Evolutionary conservation across 2,113 vertebrate species (phyloP).

Genomic region (Phyllostomus discolor): DNA sequence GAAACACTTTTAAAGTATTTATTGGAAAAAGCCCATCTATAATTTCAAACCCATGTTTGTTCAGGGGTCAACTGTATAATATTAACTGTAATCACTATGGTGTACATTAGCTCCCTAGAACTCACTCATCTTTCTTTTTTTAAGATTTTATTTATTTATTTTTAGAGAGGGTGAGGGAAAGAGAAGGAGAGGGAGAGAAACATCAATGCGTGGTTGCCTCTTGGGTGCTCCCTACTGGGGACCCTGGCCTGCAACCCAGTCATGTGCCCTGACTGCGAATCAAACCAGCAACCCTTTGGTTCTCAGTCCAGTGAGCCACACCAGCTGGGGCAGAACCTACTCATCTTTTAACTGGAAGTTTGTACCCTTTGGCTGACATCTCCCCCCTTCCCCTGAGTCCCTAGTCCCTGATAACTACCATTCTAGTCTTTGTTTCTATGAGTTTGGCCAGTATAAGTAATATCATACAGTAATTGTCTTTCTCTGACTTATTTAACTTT

Average conservation of each 20-base stretch:
- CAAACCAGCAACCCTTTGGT: no score
- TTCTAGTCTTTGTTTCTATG: neutral
- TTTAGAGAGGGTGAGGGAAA: no score
- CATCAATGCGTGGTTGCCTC: no score
- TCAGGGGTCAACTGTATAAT: neutral
- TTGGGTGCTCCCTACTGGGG: no score
- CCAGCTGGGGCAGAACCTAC: neutral
- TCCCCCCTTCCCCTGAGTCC: neutral
- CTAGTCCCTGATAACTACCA: neutral
- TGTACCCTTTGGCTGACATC: neutral
- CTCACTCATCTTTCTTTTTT: neutral
- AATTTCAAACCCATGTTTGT: neutral
- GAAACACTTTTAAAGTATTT: neutral
- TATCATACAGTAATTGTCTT: neutral
- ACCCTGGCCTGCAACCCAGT: no score
- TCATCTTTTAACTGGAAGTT: neutral
- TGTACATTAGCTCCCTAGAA: neutral
- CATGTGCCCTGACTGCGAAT: no score
- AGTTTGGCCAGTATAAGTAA: neutral
- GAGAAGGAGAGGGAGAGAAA: no score
- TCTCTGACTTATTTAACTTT: neutral
- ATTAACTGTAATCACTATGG: neutral
- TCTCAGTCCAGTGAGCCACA: no score
- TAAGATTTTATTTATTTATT: no score
- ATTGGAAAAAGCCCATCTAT: neutral